A percentile compares a stretch with the other conserved stretches of the same genome.
phyloP scores from a whole-genome alignment of 1,140 invertebrate species.

The Venturia canescens region DNA sequence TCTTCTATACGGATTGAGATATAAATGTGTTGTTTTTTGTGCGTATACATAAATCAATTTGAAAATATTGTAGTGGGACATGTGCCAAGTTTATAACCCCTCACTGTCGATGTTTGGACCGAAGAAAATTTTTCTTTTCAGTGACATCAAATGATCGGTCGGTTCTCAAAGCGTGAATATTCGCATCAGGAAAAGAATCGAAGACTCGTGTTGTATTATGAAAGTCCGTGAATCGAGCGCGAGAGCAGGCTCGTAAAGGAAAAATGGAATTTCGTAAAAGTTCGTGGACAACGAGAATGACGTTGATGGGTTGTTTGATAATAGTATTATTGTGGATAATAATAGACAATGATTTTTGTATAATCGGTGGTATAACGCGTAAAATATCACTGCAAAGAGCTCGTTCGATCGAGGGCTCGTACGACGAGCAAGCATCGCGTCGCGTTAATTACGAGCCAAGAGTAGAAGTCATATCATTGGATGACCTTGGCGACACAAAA shows the following conservation, averaged over 20 bases:
- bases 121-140: not conserved
- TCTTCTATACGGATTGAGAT: no score
- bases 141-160: not conserved
- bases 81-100: not conserved
- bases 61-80: no score
- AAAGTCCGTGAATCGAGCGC: not conserved
- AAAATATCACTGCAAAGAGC: constrained; percentile 51
- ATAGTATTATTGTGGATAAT: constrained; percentile 49
- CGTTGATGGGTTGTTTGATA: constrained; percentile 47
- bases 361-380: constrained; percentile 49
- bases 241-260: constrained; percentile 39
- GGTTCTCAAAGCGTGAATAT: no score
- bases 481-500: constrained; percentile 43
- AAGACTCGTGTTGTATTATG: constrained; percentile 3
- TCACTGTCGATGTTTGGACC: not conserved
- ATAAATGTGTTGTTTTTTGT: no score
- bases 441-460: constrained; percentile 40
- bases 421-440: constrained; percentile 17
- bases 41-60: no score
- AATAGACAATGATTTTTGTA: constrained; percentile 53
- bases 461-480: constrained; percentile 60
- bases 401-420: constrained; percentile 7
- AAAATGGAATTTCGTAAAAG: constrained; percentile 56
- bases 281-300: constrained; percentile 50
- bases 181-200: not conserved